Evolutionary conservation across 1,140 invertebrate species (phyloP), one percentile per base, ranked within the genome.

Genomic region (Trichoplusia ni): DNA sequence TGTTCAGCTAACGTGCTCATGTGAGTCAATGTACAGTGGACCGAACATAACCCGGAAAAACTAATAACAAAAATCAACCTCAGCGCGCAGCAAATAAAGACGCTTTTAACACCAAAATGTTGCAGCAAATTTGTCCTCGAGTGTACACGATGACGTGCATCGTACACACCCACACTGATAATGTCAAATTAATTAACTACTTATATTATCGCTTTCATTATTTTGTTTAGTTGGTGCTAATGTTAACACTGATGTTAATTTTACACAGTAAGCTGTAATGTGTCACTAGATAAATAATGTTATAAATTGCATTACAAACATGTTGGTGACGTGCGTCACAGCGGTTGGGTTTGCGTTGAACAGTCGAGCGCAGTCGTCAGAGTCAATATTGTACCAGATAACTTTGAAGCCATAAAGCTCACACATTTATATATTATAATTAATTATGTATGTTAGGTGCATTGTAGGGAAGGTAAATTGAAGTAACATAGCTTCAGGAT

Each of bases 91-190:
- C n/a, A n/a, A n/a, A n/a, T n/a, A n/a, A n/a, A n/a, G n/a, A n/a
- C n/a, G n/a, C n/a, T n/a, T n/a, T n/a, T n/a, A n/a, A n/a, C n/a
- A n/a, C n/a, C n/a, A n/a, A n/a, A n/a, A n/a, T n/a, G n/a, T n/a
- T n/a, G n/a, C n/a, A n/a, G n/a, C n/a, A n/a, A n/a, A n/a, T n/a
- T n/a, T n/a, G n/a, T n/a, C n/a, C n/a, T n/a, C n/a, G n/a, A n/a
- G n/a, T n/a, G n/a, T n/a, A n/a, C n/a, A n/a, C n/a, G n/a, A n/a
- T n/a, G n/a, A n/a, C n/a, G 40, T 58, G 33, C 40, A 58, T 31
- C 49, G 38, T 63, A 64, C 78, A 80, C 75, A 71, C 78, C 78
- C 78, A 78, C 75, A 61, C 19, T 51, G 66, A 79, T 80, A 76
- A 74, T 62, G 44, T 58, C 49, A 44, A 69, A 73, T 66, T 61